A percentile compares a stretch with the other conserved stretches of the same genome.
Evolutionary conservation across 1,140 invertebrate genomes (phyloP).

Genomic region (Euwallacea similis): DNA sequence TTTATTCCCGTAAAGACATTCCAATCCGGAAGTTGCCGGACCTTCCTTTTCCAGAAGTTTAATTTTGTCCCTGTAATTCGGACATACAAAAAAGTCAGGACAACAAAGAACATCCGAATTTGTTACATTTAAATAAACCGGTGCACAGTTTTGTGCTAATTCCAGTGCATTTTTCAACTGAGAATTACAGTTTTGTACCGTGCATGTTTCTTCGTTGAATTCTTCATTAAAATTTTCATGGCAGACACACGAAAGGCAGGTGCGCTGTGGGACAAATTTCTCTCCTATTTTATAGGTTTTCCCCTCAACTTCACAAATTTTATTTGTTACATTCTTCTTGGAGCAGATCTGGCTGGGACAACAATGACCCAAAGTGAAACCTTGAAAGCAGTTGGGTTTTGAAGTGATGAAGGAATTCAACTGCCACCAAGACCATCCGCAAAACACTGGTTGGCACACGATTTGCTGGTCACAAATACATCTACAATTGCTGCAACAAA

Average conservation of each 20-base stretch:
- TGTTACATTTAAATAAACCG: not conserved
- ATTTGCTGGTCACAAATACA: not conserved
- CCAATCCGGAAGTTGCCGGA: not conserved
- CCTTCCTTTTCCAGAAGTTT: not conserved
- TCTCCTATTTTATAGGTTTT: conserved; percentile 39
- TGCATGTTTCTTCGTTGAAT: conserved; percentile 32
- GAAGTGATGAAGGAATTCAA: not conserved
- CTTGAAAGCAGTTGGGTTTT: not conserved
- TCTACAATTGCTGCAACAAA: not conserved
- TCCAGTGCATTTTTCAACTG: not conserved
- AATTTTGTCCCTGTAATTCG: not conserved
- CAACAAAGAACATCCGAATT: not conserved
- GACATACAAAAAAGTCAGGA: not conserved
- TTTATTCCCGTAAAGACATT: conserved; percentile 38
- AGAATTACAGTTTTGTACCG: not conserved
- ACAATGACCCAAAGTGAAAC: not conserved
- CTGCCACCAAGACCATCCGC: not conserved
- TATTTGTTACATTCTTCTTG: not conserved
- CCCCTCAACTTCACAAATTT: conserved; percentile 35
- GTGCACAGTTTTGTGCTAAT: not conserved
- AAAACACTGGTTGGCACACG: not conserved
- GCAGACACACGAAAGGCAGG: conserved; percentile 40
- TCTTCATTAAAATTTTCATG: conserved; percentile 39
- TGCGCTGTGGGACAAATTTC: conserved; percentile 32
- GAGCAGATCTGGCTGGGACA: not conserved